These are phyloP conservation scores for Cyrtorhinus lividipennis DNA, from an alignment of 1,140 invertebrate genomes.

Conservation along the genomic window DNA sequence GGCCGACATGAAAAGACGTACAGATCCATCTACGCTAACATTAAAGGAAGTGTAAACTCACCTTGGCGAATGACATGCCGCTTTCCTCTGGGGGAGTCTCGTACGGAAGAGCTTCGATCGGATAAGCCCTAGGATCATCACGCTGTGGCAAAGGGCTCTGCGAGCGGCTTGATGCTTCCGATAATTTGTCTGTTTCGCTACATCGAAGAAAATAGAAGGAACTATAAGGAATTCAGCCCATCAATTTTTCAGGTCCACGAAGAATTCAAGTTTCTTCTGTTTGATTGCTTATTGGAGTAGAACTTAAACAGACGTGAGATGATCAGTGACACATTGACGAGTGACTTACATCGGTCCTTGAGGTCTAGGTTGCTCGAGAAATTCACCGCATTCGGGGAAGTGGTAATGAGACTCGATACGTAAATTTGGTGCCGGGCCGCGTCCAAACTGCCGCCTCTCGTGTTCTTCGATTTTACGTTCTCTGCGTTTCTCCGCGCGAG, in stretches of 20 bases:
- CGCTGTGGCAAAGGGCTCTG: no score
- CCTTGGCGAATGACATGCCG: conserved; percentile 42
- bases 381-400: conserved; percentile 43
- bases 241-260: no score
- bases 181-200: background rate
- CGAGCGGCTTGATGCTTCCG: conserved; percentile 4
- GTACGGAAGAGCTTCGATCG: conserved; percentile 15
- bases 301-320: no score
- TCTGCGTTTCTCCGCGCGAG: conserved; percentile 49
- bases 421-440: conserved; percentile 39
- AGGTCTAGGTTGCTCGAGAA: background rate
- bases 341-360: background rate
- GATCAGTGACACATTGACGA: no score
- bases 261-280: no score
- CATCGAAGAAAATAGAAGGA: no score
- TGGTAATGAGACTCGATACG: conserved; percentile 45
- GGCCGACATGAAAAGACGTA: no score
- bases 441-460: conserved; percentile 52
- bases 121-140: no score
- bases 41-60: no score
- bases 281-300: no score
- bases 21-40: no score
- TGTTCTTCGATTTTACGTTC: conserved; percentile 54
- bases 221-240: no score
- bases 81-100: conserved; percentile 18